Conservation (phyloP, 2,113 vertebrate species). For the Diadophis punctatus region DNA sequence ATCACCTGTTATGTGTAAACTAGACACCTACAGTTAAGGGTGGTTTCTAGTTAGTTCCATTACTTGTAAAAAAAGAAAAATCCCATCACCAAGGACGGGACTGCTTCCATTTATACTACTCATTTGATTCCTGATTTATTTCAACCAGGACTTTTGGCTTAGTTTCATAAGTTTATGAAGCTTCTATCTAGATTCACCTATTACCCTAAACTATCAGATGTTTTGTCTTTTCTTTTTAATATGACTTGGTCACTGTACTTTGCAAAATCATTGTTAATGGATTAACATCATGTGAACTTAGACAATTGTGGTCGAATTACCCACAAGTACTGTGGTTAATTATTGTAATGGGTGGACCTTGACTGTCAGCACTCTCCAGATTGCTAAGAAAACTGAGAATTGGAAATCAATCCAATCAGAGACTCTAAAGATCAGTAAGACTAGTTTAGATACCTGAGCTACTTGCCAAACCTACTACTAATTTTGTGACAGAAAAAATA, state of each 20-base stretch:
- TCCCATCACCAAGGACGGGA: neutral
- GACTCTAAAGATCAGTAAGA: neutral
- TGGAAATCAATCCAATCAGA: neutral
- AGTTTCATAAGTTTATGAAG: neutral
- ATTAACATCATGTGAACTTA: neutral
- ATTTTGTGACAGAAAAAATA: neutral
- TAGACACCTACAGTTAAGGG: neutral
- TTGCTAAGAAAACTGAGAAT: neutral
- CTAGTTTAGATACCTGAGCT: neutral
- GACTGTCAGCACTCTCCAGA: neutral
- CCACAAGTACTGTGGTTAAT: neutral
- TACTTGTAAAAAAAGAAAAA: neutral
- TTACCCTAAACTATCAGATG: neutral
- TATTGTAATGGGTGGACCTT: neutral
- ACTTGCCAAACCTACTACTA: neutral
- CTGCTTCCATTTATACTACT: neutral
- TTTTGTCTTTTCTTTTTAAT: neutral
- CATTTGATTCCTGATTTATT: neutral
- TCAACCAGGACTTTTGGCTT: neutral
- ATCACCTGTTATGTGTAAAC: neutral
- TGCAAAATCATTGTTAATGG: neutral
- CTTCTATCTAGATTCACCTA: neutral
- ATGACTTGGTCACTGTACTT: neutral
- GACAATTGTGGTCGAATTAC: neutral
- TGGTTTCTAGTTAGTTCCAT: neutral